Evolutionary conservation across 1,140 invertebrate genomes (phyloP), one percentile per base, ranked within the genome.

Genomic region (Pseudoatta argentina): DNA sequence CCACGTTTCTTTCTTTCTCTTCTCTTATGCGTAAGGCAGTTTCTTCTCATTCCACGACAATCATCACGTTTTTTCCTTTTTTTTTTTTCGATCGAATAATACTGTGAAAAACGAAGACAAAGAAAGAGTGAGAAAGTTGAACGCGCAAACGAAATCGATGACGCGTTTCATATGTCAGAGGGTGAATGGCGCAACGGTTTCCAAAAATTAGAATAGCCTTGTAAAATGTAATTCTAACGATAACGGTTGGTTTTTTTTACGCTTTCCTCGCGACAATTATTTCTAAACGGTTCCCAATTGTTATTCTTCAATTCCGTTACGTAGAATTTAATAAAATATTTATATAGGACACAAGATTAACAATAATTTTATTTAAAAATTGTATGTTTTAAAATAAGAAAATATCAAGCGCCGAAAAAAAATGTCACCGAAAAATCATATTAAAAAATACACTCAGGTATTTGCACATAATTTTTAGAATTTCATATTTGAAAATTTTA

Each of bases 161-260:
- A 51, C 34, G 59, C 53, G 73, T 85, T 75, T 24, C 73, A 88
- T 21, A 48, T 85, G 82, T 77, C 67, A 24, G 63, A 16, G 44
- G 69, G 79, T 63, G 79, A 44, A 27, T 39, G 67, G 27, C 5
- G 59, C 18, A 71, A 79, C 78, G 57, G 86, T 81, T 78, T 78
- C 59, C 18, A 59, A 67, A 88, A 90, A 90, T 90, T 90, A 88
- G 82, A 88, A 86, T 82, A 73, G 63, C 53, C 79, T 66, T 55
- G 24, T n/a, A 63, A 27, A 55, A 30, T 71, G 27, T 82, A 63
- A 89, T 78, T 63, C 63, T 86, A 86, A 78, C 53, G 39, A 86
- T 16, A 21, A 10, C 5, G 55, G 78, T 87, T 89, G 67, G 71
- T 59, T 87, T 76, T 82, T 34, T 53, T 24, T n/a, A n/a, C n/a